A percentile compares a stretch with the other conserved stretches of the same genome.
These are phyloP conservation scores for Hippopotamyrus pictus DNA, from an alignment of 2,797 vertebrate genomes.

Conservation along the genomic window DNA sequence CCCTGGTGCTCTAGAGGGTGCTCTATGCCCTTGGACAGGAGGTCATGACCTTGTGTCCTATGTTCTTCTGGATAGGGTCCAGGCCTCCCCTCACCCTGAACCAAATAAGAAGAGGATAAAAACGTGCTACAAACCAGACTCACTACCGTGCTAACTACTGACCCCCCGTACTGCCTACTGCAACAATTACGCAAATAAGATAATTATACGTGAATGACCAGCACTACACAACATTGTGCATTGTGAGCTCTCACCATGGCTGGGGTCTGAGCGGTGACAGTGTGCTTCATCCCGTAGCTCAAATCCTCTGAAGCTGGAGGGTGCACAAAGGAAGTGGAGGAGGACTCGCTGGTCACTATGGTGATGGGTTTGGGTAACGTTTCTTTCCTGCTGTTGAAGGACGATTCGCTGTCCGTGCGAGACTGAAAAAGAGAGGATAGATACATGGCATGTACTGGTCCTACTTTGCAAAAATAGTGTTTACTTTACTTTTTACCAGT, in stretches of 20 bases:
- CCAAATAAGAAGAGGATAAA: background rate
- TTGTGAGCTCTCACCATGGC: conserved; percentile 53
- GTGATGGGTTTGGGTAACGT: conserved; percentile 74
- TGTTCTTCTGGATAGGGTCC: background rate
- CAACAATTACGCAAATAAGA: background rate
- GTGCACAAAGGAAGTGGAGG: conserved; percentile 70
- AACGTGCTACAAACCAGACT: background rate
- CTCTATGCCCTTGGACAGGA: background rate
- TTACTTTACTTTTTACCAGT: background rate
- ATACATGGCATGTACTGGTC: background rate
- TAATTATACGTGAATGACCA: background rate
- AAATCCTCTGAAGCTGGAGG: conserved; percentile 57
- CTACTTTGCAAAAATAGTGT: background rate
- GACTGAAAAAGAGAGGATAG: conserved; percentile 62
- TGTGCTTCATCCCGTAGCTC: conserved; percentile 55
- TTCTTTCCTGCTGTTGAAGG: conserved; percentile 83
- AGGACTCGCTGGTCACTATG: conserved; percentile 80
- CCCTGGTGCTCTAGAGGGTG: background rate
- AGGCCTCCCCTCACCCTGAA: background rate
- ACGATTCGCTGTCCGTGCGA: conserved; percentile 84
- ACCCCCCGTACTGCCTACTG: background rate
- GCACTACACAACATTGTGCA: background rate
- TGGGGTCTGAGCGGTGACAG: conserved; percentile 61
- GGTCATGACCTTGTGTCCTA: background rate
- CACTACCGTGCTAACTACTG: background rate